phyloP scores from a whole-genome alignment of 2,797 vertebrate species.

The Streptopelia turtur region DNA sequence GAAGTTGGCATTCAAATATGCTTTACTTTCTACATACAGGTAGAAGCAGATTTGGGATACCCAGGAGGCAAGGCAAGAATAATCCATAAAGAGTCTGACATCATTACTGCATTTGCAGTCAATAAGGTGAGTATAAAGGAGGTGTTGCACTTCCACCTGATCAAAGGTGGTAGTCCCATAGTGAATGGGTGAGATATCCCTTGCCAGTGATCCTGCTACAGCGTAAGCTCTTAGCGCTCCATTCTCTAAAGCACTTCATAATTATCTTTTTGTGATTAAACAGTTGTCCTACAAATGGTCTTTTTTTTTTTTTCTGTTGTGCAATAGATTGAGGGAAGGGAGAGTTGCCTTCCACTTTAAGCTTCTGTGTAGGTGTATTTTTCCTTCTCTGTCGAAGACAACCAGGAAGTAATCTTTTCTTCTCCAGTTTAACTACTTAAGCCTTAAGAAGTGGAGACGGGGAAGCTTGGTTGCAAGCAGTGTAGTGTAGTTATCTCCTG shows the following conservation, averaged over 20 bases:
- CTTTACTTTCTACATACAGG: conserved; percentile 75
- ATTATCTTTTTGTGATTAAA: neutral
- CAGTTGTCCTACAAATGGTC: neutral
- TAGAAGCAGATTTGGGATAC: conserved; percentile 85
- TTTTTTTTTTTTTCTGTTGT: neutral
- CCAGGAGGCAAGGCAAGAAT: conserved; percentile 92
- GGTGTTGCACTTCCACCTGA: neutral
- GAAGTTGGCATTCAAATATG: neutral
- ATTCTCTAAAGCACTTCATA: neutral
- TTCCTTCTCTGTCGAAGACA: neutral
- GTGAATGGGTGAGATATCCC: neutral
- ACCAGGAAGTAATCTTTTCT: neutral
- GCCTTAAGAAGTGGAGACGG: neutral
- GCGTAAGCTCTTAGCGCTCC: accelerated
- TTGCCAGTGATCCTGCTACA: neutral
- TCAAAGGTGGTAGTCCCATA: neutral
- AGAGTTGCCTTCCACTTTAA: neutral
- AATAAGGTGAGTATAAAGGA: conserved; percentile 87
- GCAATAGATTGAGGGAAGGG: neutral
- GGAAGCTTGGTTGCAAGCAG: neutral
- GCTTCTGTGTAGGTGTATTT: neutral
- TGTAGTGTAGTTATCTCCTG: neutral
- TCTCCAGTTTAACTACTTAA: neutral
- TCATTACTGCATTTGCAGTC: conserved; percentile 98
- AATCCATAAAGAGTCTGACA: conserved; percentile 98